Base-by-base conservation (phyloP, 2,113 vertebrate species). In the Tringa solitaria region DNA sequence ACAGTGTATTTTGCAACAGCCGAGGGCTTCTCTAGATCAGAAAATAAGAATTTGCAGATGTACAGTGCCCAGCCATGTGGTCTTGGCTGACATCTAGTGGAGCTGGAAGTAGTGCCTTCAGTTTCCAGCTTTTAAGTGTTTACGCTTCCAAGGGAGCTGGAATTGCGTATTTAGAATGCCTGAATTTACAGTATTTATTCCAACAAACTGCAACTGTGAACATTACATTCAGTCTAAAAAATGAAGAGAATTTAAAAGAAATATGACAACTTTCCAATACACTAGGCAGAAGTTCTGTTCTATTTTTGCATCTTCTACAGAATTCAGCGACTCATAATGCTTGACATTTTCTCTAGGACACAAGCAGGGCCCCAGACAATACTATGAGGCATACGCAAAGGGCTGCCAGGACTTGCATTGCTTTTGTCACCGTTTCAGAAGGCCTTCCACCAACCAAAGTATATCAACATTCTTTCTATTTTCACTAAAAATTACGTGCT, bases 41-140 rank as follows among this genome's bases (percentile, higher is more conserved):
- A 57, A 80, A 24, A 56, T 22, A 41, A 46, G 30, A 8, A 54
- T 64, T 16, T 63, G 22, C 56, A 76, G 27, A 15, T 2, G 7
- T 24, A 51, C 26, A 28, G 39, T 7, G 23, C 68, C 94, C 85
- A 83, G 85, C 48, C 68, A 39, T 28, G 67, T 43, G 61, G 89
- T 60, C 77, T 97, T 90, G 94, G 77, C 95, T 97, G 97, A 95
- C 97, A 96, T 23, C 97, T 97, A 97, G 96, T 96, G 97, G 96
- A 85, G 33, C 23, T 68, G 43, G 33, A 37, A 83, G 48, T 3
- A 2, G 41, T 15, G 46, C 48, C 33, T 84, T 59, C 75, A 19
- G 26, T 45, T 56, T 41, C 4, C 7, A 35, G 8, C 17, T 91
- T 23, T 24, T 8, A 76, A 74, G 14, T 8, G 13, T 13, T 75